Evolutionary conservation across 2,888 invertebrate genomes (phyloP).

Genomic region (Lochmaea capreae): DNA sequence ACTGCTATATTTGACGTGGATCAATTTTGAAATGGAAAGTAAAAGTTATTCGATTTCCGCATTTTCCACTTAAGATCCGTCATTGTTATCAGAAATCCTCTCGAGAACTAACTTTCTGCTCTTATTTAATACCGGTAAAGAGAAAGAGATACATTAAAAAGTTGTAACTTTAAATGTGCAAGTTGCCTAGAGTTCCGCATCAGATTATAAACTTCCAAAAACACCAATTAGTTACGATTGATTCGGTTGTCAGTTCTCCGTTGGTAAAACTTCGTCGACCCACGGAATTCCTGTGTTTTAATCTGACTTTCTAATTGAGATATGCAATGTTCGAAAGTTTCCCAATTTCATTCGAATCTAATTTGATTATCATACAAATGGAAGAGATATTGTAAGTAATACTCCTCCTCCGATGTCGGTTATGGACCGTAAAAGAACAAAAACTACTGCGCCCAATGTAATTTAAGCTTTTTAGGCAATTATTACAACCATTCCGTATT

Average conservation of each 20-base stretch:
- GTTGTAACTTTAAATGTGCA: constrained; percentile 14
- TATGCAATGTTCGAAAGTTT: constrained; percentile 44
- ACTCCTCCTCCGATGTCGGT: constrained; percentile 19
- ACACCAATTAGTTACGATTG: constrained; percentile 47
- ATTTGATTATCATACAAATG: constrained; percentile 45
- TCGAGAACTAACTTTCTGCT: constrained; percentile 9
- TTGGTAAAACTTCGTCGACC: constrained; percentile 17
- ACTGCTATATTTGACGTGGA: not conserved
- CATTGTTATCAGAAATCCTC: not conserved
- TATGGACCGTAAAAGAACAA: constrained; percentile 33
- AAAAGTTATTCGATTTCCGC: not conserved
- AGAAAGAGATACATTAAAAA: constrained; percentile 17
- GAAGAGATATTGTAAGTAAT: constrained; percentile 37
- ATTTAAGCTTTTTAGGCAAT: constrained; percentile 26
- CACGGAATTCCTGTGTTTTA: constrained; percentile 40
- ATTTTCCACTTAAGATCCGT: not conserved
- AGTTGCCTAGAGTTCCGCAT: not conserved
- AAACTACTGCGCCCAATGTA: constrained; percentile 25
- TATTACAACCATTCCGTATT: constrained; percentile 28
- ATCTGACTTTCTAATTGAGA: constrained; percentile 51
- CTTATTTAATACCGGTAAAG: constrained; percentile 1
- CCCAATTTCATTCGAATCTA: constrained; percentile 42
- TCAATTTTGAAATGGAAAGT: not conserved
- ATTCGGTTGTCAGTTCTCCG: constrained; percentile 43
- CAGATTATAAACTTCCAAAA: constrained; percentile 37